Evolutionary conservation across 1,140 invertebrate genomes (phyloP).

Genomic region (Caenorhabditis brenneri): DNA sequence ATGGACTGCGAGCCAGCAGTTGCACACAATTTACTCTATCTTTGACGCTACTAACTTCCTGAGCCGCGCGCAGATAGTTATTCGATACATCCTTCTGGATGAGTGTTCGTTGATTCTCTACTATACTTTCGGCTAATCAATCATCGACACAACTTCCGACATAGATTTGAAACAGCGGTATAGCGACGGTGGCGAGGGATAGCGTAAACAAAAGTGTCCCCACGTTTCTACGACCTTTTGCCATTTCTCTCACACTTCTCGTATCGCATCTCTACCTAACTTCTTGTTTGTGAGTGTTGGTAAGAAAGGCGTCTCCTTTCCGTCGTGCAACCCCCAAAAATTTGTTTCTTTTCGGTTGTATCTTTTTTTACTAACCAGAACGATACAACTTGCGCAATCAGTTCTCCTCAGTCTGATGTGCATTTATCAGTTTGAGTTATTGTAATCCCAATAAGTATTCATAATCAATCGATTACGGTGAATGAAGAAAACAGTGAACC

Average conservation of each 20-base stretch:
- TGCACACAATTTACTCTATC: background rate
- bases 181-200: background rate
- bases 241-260: constrained; percentile 29
- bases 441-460: background rate
- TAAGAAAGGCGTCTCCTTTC: background rate
- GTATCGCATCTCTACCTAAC: background rate
- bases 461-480: background rate
- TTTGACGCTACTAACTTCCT: background rate
- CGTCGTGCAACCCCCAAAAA: background rate
- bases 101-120: background rate
- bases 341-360: background rate
- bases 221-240: constrained; percentile 29
- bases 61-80: background rate
- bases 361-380: background rate
- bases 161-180: constrained; percentile 6
- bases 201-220: constrained; percentile 12
- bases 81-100: background rate
- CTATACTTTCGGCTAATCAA: constrained; percentile 25
- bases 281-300: constrained; percentile 25
- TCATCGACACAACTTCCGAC: constrained; percentile 9
- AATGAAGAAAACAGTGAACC: no score
- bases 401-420: background rate
- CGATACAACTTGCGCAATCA: background rate
- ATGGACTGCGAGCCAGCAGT: background rate
- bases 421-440: background rate